Evolutionary conservation across 2,113 vertebrate species (phyloP).

Genomic region (Indicator indicator): DNA sequence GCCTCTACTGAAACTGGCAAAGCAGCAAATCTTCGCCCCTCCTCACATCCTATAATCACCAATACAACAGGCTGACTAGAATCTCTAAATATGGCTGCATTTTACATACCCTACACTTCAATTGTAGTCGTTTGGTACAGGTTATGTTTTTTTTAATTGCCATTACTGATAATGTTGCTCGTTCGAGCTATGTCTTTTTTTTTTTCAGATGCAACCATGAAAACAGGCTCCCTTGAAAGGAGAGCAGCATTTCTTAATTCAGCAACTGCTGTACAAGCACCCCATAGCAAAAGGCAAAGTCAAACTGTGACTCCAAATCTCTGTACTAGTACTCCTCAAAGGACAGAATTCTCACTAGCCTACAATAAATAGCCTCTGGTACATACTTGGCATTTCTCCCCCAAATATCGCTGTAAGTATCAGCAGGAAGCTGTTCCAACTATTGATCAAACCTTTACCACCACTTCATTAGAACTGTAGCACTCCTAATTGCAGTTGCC

Average conservation of each 20-base stretch:
- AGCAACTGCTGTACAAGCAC: neutral
- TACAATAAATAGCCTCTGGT: neutral
- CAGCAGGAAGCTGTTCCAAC: neutral
- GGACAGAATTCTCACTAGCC: neutral
- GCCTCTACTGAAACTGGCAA: constrained; percentile 47
- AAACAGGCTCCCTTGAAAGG: constrained; percentile 4
- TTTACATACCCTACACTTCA: neutral
- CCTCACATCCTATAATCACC: neutral
- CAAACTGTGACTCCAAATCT: neutral
- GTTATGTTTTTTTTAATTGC: neutral
- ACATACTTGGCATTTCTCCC: neutral
- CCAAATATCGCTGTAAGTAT: neutral
- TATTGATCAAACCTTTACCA: neutral
- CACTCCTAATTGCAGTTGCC: neutral
- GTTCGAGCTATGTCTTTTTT: neutral
- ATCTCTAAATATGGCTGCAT: constrained; percentile 5
- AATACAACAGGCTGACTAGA: neutral
- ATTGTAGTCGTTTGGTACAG: neutral
- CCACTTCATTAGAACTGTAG: neutral
- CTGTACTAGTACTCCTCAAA: neutral
- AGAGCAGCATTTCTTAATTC: neutral
- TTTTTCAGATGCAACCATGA: neutral
- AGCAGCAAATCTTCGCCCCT: constrained; percentile 5
- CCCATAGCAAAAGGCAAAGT: neutral
- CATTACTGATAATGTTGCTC: neutral